phyloP scores from a whole-genome alignment of 2,113 vertebrate species.

The Pardalotus punctatus region DNA sequence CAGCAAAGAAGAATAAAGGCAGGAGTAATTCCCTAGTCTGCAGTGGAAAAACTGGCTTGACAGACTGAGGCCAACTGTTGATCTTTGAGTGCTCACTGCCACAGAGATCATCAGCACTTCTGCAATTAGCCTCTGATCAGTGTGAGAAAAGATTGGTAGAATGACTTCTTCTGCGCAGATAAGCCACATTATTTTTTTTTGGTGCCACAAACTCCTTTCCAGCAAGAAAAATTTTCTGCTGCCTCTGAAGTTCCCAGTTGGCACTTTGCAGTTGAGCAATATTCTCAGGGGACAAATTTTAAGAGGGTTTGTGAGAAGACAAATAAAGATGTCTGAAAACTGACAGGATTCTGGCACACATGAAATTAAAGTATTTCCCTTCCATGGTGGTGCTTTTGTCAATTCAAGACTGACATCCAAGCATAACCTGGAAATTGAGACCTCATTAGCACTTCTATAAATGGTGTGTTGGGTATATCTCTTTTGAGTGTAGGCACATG shows the following conservation, averaged over 20 bases:
- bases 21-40: background rate
- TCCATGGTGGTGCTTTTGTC: background rate
- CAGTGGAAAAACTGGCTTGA: background rate
- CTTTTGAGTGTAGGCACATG: rapidly evolving
- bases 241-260: background rate
- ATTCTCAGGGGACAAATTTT: conserved; percentile 15
- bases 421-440: conserved; percentile 16
- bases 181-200: background rate
- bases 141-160: background rate
- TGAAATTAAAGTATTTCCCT: conserved; percentile 33
- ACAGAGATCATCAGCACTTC: background rate
- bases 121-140: background rate
- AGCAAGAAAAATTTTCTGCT: background rate
- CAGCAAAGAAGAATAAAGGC: background rate
- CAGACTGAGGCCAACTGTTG: background rate
- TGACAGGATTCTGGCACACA: conserved; percentile 31
- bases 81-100: background rate
- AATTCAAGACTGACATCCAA: conserved; percentile 28
- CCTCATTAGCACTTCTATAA: conserved; percentile 7
- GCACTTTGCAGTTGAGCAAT: background rate
- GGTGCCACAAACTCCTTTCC: background rate
- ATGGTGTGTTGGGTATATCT: background rate
- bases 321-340: conserved; percentile 54
- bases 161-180: background rate
- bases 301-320: background rate